Evolutionary conservation across 2,113 vertebrate species (phyloP).

Genomic region (Chaetodon trifascialis): DNA sequence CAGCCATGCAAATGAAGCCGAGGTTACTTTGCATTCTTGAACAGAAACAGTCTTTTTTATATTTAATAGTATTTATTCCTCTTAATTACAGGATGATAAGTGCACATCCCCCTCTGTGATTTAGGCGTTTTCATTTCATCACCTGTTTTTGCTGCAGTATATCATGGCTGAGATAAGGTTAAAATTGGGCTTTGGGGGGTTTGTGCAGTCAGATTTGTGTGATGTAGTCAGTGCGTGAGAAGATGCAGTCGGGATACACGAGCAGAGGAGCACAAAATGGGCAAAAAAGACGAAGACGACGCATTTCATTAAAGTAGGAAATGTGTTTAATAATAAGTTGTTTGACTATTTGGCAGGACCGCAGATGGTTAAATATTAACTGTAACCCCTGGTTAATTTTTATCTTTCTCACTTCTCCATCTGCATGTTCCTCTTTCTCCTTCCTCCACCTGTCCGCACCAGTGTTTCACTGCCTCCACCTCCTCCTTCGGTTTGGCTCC

Average conservation of each 20-base stretch:
- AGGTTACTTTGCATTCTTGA: conserved; percentile 37
- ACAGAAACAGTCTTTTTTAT: not conserved
- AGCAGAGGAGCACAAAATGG: not conserved
- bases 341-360: not conserved
- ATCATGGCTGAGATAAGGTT: conserved; percentile 22
- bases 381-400: conserved; percentile 25
- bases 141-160: not conserved
- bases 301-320: not conserved
- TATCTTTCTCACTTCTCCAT: conserved; percentile 17
- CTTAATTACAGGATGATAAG: conserved; percentile 4
- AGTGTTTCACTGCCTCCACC: conserved; percentile 15
- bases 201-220: not conserved
- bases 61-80: conserved; percentile 30
- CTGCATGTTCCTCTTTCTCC: rapidly evolving
- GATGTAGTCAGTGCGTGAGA: not conserved
- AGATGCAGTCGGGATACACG: not conserved
- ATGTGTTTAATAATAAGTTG: not conserved
- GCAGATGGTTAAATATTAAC: conserved; percentile 37
- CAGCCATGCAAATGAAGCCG: conserved; percentile 56
- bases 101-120: conserved; percentile 17
- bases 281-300: not conserved
- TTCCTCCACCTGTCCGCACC: conserved; percentile 1
- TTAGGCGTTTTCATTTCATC: conserved; percentile 5
- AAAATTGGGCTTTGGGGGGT: not conserved
- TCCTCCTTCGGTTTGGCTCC: not conserved